Base-by-base conservation (phyloP, 2,797 vertebrate genomes). In the Schizopygopsis pylzovi region DNA sequence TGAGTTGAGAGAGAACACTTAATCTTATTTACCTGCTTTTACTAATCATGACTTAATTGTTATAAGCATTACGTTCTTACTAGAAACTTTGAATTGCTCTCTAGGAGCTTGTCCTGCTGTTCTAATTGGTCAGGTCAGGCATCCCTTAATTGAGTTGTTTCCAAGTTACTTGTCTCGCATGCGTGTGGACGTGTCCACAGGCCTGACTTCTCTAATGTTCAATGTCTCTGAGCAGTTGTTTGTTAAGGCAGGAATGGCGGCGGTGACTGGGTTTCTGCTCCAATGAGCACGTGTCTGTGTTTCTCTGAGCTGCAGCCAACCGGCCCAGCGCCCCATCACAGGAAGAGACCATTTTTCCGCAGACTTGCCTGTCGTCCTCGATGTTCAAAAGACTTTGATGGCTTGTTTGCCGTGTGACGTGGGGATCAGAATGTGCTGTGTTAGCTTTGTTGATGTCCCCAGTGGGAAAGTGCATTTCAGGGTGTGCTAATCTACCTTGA, bases 311-410 rank as follows among this genome's bases (percentile, higher is more conserved):
- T 43, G 16, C n/a, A 39, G 61, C 82, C 79, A 82, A n/a, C 52
- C 47, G 70, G n/a, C 59, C 52, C 52, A 63, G 49, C 20, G 39
- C 75, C 71, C 15, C 71, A 63, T 79, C 67, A 85, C 82, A 82
- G 52, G 63, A 70, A 77, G 41, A 79, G 37, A 52, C 28, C 65
- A 28, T 83, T 88, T 84, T 86, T 83, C 76, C 67, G 2, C 83
- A 85, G 61, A 79, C 87, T 83, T 76, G 79, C 76, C 68, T 67
- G 73, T 79, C 85, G 8, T 56, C n/a, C 41, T 81, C 67, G 33
- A 33, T 81, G 84, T 87, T 84, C 82, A 80, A 22, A 75, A 22
- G 16, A 71, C 47, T 80, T 86, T 85, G 80, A 85, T 85, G 87
- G 84, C 68, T 78, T 85, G 86, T 87, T 87, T 87, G 71, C 83